These are phyloP conservation scores for Prionace glauca DNA, from an alignment of 2,797 vertebrate species.

Conservation along the genomic window DNA sequence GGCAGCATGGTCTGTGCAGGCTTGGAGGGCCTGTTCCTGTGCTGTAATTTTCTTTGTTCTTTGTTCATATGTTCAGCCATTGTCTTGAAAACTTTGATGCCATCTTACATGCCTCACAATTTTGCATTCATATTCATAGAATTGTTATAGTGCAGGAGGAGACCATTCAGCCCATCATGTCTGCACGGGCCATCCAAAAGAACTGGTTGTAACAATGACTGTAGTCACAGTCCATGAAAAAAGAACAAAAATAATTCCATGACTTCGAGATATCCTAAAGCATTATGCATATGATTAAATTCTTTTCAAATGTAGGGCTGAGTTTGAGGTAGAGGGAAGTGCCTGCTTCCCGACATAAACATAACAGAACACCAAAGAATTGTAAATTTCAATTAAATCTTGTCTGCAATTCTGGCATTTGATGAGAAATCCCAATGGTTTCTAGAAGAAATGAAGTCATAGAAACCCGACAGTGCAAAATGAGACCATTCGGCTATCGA, in stretches of 20 bases:
- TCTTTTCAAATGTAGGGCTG: not conserved
- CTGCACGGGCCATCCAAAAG: not conserved
- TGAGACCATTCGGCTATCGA: too few species aligned
- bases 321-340: not conserved
- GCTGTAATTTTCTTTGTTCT: too few species aligned
- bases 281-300: not conserved
- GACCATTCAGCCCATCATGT: too few species aligned
- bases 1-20: too few species aligned
- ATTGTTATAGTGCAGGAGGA: not conserved
- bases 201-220: not conserved
- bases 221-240: not conserved
- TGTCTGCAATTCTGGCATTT: too few species aligned
- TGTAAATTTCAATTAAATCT: too few species aligned
- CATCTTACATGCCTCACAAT: not conserved
- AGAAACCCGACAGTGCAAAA: too few species aligned
- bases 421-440: too few species aligned
- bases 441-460: too few species aligned
- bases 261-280: not conserved
- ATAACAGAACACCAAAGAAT: too few species aligned
- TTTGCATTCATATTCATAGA: not conserved
- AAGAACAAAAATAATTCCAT: not conserved
- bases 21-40: too few species aligned
- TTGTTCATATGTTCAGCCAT: not conserved
- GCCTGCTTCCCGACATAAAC: too few species aligned
- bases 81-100: not conserved